Percentiles rank a stretch among this genome's conserved stretches.
Conservation (phyloP, 2,113 vertebrate genomes). For the Pandion haliaetus region DNA sequence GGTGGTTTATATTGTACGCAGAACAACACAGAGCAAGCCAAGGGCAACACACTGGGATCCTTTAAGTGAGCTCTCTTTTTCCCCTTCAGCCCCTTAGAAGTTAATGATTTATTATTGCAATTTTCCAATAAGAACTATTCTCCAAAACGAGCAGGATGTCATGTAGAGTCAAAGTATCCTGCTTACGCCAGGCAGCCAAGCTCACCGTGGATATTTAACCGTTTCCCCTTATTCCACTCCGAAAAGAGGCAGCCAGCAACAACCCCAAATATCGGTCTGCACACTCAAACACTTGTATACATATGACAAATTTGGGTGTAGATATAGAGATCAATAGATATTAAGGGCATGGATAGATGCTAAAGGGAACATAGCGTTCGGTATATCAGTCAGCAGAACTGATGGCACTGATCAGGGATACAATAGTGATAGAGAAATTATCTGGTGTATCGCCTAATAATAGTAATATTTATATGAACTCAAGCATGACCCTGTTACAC, state of each 20-base stretch:
- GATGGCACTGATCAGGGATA: neutral
- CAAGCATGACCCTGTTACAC: neutral
- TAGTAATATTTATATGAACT: neutral
- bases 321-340: neutral
- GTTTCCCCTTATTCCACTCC: neutral
- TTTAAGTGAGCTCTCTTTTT: neutral
- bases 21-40: neutral
- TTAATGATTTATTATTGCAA: neutral
- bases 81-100: neutral
- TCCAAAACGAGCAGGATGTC: neutral
- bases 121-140: neutral
- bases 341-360: neutral
- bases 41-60: neutral
- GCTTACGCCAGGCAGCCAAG: neutral
- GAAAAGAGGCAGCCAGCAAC: neutral
- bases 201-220: neutral
- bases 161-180: neutral
- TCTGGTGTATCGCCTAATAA: neutral
- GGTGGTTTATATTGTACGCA: neutral
- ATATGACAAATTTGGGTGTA: neutral
- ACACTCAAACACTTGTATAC: neutral
- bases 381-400: neutral
- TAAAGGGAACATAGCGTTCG: rapidly evolving
- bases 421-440: rapidly evolving
- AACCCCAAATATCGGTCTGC: neutral